A percentile compares a stretch with the other conserved stretches of the same genome.
Conservation (phyloP, 2,113 vertebrate genomes). For the Trachemys scripta region DNA sequence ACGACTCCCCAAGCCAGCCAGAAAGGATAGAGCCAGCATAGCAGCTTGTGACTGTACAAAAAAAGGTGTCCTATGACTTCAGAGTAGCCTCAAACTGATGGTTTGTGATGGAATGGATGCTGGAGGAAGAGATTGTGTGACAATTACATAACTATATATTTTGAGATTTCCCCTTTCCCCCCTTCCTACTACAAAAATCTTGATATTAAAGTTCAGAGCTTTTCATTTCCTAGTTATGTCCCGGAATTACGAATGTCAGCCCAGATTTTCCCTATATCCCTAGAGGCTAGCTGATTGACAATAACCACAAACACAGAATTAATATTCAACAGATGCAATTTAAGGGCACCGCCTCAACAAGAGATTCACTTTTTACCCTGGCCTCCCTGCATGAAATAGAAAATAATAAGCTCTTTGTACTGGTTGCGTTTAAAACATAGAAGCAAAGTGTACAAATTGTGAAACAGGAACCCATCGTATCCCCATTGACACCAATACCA, state of each 20-base stretch:
- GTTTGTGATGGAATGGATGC: not conserved
- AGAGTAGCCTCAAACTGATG: not conserved
- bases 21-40: not conserved
- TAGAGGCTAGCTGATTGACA: not conserved
- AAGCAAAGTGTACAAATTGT: not conserved
- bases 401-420: rapidly evolving
- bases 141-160: not conserved
- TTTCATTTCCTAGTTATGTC: not conserved
- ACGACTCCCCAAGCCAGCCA: not conserved
- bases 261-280: not conserved
- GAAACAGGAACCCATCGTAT: not conserved
- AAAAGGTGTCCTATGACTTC: not conserved
- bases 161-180: not conserved
- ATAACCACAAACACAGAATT: not conserved
- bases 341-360: rapidly evolving
- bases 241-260: not conserved
- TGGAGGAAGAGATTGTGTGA: not conserved
- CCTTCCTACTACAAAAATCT: not conserved
- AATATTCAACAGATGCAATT: not conserved
- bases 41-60: not conserved
- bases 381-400: not conserved
- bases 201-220: not conserved
- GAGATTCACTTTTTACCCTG: not conserved
- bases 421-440: not conserved
- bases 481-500: rapidly evolving